Percentiles rank a stretch among this genome's conserved stretches.
These are phyloP conservation scores for Porites evermanni DNA, from an alignment of 92 coral and sea anemone genomes.

Conservation along the genomic window DNA sequence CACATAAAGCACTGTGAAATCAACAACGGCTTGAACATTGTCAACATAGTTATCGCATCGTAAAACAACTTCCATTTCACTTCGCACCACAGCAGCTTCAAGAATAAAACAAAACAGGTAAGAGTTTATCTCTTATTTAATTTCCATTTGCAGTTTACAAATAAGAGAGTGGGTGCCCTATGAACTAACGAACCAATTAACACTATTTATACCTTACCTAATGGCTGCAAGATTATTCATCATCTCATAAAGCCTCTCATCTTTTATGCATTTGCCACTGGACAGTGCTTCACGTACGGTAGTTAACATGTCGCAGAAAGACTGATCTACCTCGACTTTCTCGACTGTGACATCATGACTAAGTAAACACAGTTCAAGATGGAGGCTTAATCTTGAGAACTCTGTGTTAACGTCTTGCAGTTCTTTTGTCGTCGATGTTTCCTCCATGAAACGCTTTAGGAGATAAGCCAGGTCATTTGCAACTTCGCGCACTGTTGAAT, in stretches of 20 bases:
- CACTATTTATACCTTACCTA: slow-evolving; percentile 4
- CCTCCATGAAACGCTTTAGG: slow-evolving; percentile 33
- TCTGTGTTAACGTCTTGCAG: slow-evolving; percentile 73
- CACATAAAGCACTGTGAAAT: no score
- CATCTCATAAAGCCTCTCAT: slow-evolving; percentile 42
- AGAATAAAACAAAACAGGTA: no score
- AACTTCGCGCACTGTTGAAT: neutral
- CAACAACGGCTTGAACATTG: no score
- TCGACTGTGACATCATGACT: slow-evolving; percentile 36
- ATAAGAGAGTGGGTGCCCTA: no score
- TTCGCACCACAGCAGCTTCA: no score
- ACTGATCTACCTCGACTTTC: slow-evolving; percentile 21
- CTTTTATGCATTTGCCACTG: slow-evolving; percentile 57
- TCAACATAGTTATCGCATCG: no score
- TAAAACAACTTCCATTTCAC: no score
- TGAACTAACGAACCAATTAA: no score
- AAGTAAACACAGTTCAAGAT: slow-evolving; percentile 63
- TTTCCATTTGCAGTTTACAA: no score
- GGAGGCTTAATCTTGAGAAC: slow-evolving; percentile 73
- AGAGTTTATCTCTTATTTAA: no score
- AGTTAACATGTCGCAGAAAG: slow-evolving; percentile 43
- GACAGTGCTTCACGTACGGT: slow-evolving; percentile 30
- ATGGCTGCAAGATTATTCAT: slow-evolving; percentile 30
- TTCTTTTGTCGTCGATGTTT: slow-evolving; percentile 42
- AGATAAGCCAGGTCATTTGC: slow-evolving; percentile 38